These are phyloP conservation scores for Planococcus citri DNA, from an alignment of 1,140 invertebrate species.

Conservation along the genomic window DNA sequence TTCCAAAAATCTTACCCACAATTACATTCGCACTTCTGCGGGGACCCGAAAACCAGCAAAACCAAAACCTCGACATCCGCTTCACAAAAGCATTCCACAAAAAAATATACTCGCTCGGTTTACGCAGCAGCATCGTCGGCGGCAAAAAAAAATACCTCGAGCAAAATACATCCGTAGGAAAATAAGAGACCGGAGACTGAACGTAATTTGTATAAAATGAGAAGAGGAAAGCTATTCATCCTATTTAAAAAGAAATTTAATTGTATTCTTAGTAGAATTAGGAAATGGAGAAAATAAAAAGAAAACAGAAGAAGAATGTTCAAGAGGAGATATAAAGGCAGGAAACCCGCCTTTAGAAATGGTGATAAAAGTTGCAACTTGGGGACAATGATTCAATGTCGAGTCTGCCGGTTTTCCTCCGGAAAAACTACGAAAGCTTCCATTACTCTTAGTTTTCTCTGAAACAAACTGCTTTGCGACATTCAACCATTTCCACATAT, in stretches of 20 bases:
- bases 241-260: constrained; percentile 21
- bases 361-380: constrained; percentile 19
- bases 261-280: constrained; percentile 17
- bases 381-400: constrained; percentile 20
- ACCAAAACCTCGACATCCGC: too few relatives aligned
- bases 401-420: constrained; percentile 14
- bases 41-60: too few relatives aligned
- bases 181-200: constrained; percentile 4
- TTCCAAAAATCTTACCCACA: too few relatives aligned
- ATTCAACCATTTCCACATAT: constrained; percentile 13
- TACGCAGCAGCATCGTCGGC: background rate
- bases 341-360: constrained; percentile 20
- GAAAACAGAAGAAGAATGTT: constrained; percentile 20
- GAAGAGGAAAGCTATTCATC: constrained; percentile 19
- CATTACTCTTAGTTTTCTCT: constrained; percentile 17
- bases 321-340: constrained; percentile 17
- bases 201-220: constrained; percentile 18
- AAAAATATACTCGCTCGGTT: background rate
- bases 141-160: background rate
- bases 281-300: constrained; percentile 18
- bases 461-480: constrained; percentile 16
- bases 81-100: too few relatives aligned
- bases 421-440: constrained; percentile 19
- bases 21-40: too few relatives aligned
- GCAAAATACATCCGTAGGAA: background rate